phyloP scores from a whole-genome alignment of 2,113 vertebrate genomes.

The Ifrita kowaldi region DNA sequence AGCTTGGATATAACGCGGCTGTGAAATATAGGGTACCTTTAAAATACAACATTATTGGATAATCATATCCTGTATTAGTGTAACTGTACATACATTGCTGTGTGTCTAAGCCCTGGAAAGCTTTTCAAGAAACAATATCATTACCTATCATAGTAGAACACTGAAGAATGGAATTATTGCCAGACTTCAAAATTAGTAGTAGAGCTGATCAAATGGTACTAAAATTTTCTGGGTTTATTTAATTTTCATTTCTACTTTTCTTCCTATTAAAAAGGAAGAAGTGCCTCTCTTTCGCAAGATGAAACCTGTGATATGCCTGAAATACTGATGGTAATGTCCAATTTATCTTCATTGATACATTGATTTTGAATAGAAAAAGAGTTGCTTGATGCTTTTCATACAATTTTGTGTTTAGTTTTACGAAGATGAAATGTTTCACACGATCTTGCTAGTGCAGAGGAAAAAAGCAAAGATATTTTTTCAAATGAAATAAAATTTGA shows the following conservation, averaged over 20 bases:
- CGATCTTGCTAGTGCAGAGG: background rate
- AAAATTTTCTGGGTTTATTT: background rate
- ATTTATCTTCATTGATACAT: background rate
- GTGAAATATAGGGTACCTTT: background rate
- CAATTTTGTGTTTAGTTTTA: background rate
- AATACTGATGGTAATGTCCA: slow-evolving; percentile 42
- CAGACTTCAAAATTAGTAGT: background rate
- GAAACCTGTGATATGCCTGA: slow-evolving; percentile 22
- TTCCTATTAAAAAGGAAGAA: background rate
- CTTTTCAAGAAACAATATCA: background rate
- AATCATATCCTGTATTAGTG: background rate
- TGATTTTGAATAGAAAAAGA: background rate
- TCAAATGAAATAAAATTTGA: background rate
- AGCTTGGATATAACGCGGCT: background rate
- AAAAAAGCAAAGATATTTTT: background rate
- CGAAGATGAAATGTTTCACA: background rate
- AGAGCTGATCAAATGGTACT: background rate
- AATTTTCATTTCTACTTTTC: background rate
- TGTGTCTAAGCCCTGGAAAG: background rate
- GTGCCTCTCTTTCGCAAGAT: background rate
- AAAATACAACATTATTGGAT: background rate
- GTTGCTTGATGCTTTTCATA: background rate
- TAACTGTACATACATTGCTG: background rate
- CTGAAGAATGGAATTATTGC: background rate
- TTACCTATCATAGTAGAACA: background rate